A percentile compares a stretch with the other conserved stretches of the same genome.
phyloP scores from a whole-genome alignment of 2,113 vertebrate species.

The Hylia prasina region DNA sequence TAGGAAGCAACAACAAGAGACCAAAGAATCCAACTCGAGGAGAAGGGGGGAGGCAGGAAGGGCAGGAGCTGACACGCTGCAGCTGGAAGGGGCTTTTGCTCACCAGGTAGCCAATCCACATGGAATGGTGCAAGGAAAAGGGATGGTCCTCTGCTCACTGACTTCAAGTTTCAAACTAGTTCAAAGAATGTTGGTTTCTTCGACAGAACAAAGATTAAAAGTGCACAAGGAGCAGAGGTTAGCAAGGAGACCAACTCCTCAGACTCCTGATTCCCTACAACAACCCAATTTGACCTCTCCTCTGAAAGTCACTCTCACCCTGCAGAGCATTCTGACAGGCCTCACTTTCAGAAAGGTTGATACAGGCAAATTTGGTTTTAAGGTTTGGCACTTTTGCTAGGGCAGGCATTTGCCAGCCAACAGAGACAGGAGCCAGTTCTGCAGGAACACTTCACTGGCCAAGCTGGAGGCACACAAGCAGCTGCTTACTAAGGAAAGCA shows the following conservation, averaged over 20 bases:
- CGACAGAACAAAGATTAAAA: conserved; percentile 38
- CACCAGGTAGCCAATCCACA: background rate
- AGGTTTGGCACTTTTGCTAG: conserved; percentile 54
- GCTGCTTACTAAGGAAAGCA: background rate
- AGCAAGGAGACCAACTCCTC: background rate
- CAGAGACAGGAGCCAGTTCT: background rate
- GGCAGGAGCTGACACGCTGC: conserved; percentile 20
- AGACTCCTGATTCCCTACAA: background rate
- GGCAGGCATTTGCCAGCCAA: background rate
- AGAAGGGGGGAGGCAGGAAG: conserved; percentile 8
- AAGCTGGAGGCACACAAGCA: conserved; percentile 6
- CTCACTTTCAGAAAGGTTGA: background rate
- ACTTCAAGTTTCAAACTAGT: conserved; percentile 10
- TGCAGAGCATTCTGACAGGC: background rate
- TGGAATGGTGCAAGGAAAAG: background rate
- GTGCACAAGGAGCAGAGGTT: conserved; percentile 46
- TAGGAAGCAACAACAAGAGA: conserved; percentile 48
- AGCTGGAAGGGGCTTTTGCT: conserved; percentile 34
- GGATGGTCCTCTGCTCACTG: conserved; percentile 40
- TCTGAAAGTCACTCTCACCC: background rate
- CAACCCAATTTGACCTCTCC: background rate
- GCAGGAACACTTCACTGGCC: background rate
- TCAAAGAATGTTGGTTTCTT: conserved; percentile 4
- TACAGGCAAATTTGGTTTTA: conserved; percentile 39
- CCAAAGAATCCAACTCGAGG: background rate